A percentile compares a stretch with the other conserved stretches of the same genome.
Evolutionary conservation across 2,888 invertebrate species (phyloP).

Genomic region (Aproaerema taeniolella): DNA sequence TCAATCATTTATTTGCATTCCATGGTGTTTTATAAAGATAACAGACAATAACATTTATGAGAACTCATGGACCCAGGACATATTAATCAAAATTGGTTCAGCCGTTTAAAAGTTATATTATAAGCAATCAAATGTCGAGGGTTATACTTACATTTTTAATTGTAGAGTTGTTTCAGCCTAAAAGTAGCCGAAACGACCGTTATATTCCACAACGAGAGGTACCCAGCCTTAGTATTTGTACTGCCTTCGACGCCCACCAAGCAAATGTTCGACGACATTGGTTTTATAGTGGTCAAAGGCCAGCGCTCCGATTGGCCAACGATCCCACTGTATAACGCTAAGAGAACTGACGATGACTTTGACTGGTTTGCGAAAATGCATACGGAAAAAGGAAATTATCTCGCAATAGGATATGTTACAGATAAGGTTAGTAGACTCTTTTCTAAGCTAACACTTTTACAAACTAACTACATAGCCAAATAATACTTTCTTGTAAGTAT

Average conservation of each 20-base stretch:
- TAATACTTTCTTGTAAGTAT: too few species aligned
- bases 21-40: too few species aligned
- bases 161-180: conserved; percentile 48
- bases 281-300: conserved; percentile 37
- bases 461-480: too few species aligned
- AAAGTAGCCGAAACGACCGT: conserved; percentile 40
- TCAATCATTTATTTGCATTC: too few species aligned
- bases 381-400: conserved; percentile 23
- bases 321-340: conserved; percentile 26
- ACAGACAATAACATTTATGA: too few species aligned
- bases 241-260: conserved; percentile 34
- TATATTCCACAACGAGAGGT: conserved; percentile 26
- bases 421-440: too few species aligned
- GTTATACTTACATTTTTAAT: too few species aligned
- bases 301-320: conserved; percentile 33
- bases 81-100: too few species aligned
- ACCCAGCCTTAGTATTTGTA: conserved; percentile 36
- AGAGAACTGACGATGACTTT: conserved; percentile 39
- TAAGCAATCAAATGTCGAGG: too few species aligned
- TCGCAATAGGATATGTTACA: conserved; percentile 43
- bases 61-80: too few species aligned
- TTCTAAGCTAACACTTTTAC: too few species aligned
- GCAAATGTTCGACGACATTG: conserved; percentile 50
- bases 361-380: conserved; percentile 37
- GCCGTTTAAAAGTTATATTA: too few species aligned